Base-by-base conservation (phyloP, 2,113 vertebrate species). In the Oryzias melastigma region DNA sequence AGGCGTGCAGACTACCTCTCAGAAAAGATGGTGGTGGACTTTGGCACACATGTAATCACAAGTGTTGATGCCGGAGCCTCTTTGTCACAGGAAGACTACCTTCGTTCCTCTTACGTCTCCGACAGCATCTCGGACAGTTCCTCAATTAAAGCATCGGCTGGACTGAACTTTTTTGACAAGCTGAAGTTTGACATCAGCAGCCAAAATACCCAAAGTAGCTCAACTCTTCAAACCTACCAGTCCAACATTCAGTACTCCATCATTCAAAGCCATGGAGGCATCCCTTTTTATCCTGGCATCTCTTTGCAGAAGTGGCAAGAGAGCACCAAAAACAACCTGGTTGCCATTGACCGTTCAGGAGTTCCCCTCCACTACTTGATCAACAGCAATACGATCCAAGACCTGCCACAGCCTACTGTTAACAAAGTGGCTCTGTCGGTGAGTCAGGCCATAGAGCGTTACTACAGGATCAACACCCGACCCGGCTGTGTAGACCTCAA, bases 271-370 rank as follows among this genome's bases (percentile, higher is more conserved):
- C 73, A 95, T 0, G 96, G 85, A 5, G 72, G 95, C 2, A 15
- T 46, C 10, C 90, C 94, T 0, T 97, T 96, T 58, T 96, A 95
- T 73, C 95, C 95, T 0, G 96, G 96, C 3, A 95, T 98, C 81
- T 95, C 93, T 41, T 87, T 98, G 56, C 89, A 95, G 88, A 86
- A 76, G 44, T 98, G 95, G 95, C 95, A 98, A 73, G 91, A 95
- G 65, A 87, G 78, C 24, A 94, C 88, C 35, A 57, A 46, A 25
- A 95, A 97, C 85, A 94, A 97, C 76, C 85, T 98, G 70, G 93
- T 98, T 69, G 93, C 94, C 24, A 84, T 97, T 0, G 95, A 98
- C 73, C 92, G 94, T 3, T 86, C 85, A 0, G 96, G 95, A n/a
- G 66, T 95, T 67, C 94, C 94, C 1, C 76, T 98, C 7, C 83